These are phyloP conservation scores for Mercenaria mercenaria DNA, from an alignment of 1,140 invertebrate genomes.

Conservation along the genomic window DNA sequence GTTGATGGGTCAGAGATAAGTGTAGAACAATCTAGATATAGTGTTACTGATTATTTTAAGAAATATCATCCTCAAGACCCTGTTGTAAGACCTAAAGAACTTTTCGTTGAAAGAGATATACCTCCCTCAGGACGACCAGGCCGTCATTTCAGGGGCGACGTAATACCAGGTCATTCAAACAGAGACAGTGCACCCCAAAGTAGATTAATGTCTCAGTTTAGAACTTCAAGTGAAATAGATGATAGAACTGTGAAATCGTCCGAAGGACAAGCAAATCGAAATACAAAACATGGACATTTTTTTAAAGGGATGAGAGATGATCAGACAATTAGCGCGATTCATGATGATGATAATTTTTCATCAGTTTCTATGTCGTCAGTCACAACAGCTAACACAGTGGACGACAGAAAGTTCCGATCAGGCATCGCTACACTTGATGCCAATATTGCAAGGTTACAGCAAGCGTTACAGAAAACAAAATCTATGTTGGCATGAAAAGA, in stretches of 20 bases:
- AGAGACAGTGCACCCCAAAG: neutral
- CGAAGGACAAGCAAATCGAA: conserved; percentile 30
- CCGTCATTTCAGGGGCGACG: neutral
- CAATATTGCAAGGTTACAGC: conserved; percentile 78
- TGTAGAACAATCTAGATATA: conserved; percentile 73
- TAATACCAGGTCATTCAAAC: neutral
- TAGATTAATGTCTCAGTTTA: neutral
- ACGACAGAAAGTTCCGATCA: conserved; percentile 77
- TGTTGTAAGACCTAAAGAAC: conserved; percentile 34
- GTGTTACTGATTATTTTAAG: conserved; percentile 79
- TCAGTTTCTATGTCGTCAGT: conserved; percentile 66
- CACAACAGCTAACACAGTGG: conserved; percentile 68
- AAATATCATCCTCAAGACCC: conserved; percentile 72
- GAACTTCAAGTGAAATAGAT: conserved; percentile 40
- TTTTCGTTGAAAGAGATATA: neutral
- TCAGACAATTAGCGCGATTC: conserved; percentile 76
- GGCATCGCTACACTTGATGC: conserved; percentile 80
- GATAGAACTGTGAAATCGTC: conserved; percentile 48
- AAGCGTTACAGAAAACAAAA: conserved; percentile 78
- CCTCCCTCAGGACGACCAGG: neutral
- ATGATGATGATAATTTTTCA: conserved; percentile 75
- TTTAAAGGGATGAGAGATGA: conserved; percentile 70
- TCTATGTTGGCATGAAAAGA: conserved; percentile 71
- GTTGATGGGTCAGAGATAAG: conserved; percentile 17
- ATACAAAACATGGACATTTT: conserved; percentile 58